Percentiles rank a stretch among this genome's conserved stretches.
phyloP scores from a whole-genome alignment of 1,140 invertebrate species.

The Grapholita molesta region DNA sequence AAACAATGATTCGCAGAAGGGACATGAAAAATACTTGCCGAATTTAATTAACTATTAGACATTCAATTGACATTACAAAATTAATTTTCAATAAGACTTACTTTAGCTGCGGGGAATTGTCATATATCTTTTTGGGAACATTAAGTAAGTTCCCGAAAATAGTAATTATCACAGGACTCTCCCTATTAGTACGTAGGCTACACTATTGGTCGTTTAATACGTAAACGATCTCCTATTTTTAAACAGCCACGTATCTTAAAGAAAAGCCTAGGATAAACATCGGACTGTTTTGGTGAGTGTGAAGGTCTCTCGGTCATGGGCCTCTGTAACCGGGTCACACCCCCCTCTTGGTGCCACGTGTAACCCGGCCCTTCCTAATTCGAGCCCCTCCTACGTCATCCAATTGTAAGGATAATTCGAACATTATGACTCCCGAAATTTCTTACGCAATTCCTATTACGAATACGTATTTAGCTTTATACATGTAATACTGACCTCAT shows the following conservation, averaged over 20 bases:
- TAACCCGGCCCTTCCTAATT: slow-evolving; percentile 18
- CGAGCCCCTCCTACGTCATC: not conserved
- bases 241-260: too few relatives aligned
- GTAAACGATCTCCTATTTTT: not conserved
- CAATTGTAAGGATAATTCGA: not conserved
- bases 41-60: too few relatives aligned
- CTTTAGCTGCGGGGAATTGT: too few relatives aligned
- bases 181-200: too few relatives aligned
- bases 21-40: too few relatives aligned
- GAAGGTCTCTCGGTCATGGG: slow-evolving; percentile 72
- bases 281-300: slow-evolving; percentile 37
- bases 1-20: too few relatives aligned
- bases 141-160: too few relatives aligned
- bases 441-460: not conserved
- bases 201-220: not conserved
- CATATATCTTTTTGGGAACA: too few relatives aligned
- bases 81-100: too few relatives aligned
- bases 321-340: slow-evolving; percentile 64
- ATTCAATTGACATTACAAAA: too few relatives aligned
- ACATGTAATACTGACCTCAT: too few relatives aligned
- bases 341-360: slow-evolving; percentile 26
- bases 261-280: not conserved
- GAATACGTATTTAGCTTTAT: not conserved
- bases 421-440: not conserved
- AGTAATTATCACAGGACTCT: too few relatives aligned